Base-by-base conservation (phyloP, 2,888 invertebrate genomes). In the Cephonodes hylas region DNA sequence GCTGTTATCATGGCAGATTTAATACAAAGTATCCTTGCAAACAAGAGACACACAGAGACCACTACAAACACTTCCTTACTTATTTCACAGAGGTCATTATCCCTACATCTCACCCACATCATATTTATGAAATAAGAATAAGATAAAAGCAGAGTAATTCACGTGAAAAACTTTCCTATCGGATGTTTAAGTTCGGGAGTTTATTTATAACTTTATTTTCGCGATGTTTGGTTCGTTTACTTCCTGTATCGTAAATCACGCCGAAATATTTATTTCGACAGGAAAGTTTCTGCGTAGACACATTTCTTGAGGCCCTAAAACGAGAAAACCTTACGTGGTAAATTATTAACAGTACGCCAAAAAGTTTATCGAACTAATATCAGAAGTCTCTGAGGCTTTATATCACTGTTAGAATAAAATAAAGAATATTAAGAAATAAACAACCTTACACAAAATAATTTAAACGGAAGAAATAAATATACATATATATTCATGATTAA, bases 181-280 rank as follows among this genome's bases (percentile, higher is more conserved):
- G 27, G 53, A 31, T 53, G 53, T 25, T 48, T 53, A n/a, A 53
- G 27, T 53, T 31, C 8, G n/a, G n/a, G 48, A 53, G 53, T 53
- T 15, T 31, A 31, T 53, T 31, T 53, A 31, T 53, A 31, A 27
- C 8, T 53, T 27, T 27, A 27, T 15, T 53, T 27, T 3, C 31
- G 38, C 31, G 53, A 31, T 53, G 53, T 8, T 53, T 53, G 53
- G 8, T 53, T 53, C 18, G 31, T 53, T 31, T 8, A 20, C 31
- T 31, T 48, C 31, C 27, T 46, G 46, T 53, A 53, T 53, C 53
- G 53, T 53, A 53, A 53, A 53, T 53, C 18, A 31, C n/a, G 53
- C 31, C n/a, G 27, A 53, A 27, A 53, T 27, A 10, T 31, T 20
- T 18, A 10, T 27, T 53, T 18, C 7, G 42, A 15, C 44, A n/a